Conservation (phyloP, 2,113 vertebrate species). For the Desmodus rotundus region DNA sequence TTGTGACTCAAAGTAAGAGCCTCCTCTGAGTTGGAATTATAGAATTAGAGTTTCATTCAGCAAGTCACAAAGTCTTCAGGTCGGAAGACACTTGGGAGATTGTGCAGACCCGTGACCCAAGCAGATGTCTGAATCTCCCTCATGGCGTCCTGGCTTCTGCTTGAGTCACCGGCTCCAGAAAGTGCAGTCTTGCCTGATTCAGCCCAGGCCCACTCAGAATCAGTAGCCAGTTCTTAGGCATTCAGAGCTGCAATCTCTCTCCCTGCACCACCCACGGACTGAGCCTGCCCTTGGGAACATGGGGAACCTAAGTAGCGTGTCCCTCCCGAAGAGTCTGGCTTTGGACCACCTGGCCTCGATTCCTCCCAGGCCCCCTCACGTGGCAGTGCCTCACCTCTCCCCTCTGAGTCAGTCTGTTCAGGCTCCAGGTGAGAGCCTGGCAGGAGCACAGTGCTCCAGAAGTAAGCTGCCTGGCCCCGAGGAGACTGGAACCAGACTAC, state of each 20-base stretch:
- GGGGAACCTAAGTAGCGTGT: neutral
- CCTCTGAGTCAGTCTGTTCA: neutral
- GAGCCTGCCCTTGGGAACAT: neutral
- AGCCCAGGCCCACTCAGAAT: neutral
- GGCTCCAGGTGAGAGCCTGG: neutral
- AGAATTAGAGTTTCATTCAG: slow-evolving; percentile 44
- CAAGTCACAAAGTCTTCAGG: neutral
- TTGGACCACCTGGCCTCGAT: neutral
- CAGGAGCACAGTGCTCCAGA: neutral
- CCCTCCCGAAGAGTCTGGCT: neutral
- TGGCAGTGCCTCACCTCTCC: neutral
- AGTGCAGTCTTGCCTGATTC: neutral
- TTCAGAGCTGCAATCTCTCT: neutral
- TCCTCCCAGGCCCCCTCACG: neutral
- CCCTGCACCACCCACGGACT: too few species aligned
- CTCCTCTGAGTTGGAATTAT: slow-evolving; percentile 25
- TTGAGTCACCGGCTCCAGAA: neutral
- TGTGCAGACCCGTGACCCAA: neutral
- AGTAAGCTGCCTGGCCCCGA: neutral
- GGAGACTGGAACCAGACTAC: neutral
- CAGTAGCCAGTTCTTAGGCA: neutral
- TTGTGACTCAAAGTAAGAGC: slow-evolving; percentile 41
- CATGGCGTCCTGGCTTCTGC: neutral
- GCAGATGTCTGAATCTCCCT: neutral
- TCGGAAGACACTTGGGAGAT: neutral